Conservation (phyloP, 1,140 invertebrate species). For the Bombus sibiricus region DNA sequence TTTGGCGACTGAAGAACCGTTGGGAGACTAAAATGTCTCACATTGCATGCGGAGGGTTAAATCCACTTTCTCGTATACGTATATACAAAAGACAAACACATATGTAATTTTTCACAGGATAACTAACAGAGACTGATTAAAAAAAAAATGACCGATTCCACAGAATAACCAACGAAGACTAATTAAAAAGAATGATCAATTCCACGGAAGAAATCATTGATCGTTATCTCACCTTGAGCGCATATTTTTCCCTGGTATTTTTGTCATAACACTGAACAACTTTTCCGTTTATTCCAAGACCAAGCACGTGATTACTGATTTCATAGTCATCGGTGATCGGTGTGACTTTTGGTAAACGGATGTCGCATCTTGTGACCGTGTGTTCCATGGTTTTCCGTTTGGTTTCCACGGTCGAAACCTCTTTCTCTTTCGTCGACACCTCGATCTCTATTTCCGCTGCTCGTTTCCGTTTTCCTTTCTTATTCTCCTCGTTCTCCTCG, state of each 20-base stretch:
- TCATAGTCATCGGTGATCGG: slow-evolving; percentile 96
- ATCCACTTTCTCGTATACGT: not conserved
- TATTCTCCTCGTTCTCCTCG: slow-evolving; percentile 57
- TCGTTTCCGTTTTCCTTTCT: slow-evolving; percentile 60
- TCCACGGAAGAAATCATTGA: not conserved
- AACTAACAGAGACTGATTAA: not conserved
- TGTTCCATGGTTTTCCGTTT: slow-evolving; percentile 69
- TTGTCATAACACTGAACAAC: slow-evolving; percentile 90
- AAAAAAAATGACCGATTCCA: not conserved
- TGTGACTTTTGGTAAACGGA: slow-evolving; percentile 86
- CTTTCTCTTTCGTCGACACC: slow-evolving; percentile 29
- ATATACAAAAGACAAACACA: too few species aligned
- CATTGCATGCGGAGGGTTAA: too few species aligned
- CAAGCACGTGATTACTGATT: slow-evolving; percentile 96
- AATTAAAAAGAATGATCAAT: not conserved
- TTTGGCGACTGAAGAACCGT: too few species aligned
- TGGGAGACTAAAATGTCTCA: too few species aligned
- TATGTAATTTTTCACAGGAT: not conserved
- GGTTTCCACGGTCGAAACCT: slow-evolving; percentile 34
- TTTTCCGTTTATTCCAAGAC: slow-evolving; percentile 99
- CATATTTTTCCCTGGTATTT: slow-evolving; percentile 89
- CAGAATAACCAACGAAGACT: not conserved
- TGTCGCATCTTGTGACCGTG: slow-evolving; percentile 62
- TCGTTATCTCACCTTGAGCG: slow-evolving; percentile 89
- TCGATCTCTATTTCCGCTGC: slow-evolving; percentile 44